Conservation (phyloP, 2,888 invertebrate species). For the Steinernema hermaphroditum region DNA sequence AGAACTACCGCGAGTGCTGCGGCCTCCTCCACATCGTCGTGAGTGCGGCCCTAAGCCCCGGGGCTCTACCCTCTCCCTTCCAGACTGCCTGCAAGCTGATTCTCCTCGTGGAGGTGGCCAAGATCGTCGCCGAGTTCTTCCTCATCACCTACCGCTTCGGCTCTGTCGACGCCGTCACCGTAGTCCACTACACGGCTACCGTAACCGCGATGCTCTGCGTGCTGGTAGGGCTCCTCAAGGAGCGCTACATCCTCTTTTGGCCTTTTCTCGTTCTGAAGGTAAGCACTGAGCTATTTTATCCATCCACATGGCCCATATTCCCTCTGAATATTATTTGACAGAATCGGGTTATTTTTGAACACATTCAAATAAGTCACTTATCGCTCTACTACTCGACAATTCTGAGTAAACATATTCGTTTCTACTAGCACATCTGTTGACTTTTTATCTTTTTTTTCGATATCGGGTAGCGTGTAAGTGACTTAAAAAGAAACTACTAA, state of each 20-base stretch:
- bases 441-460: no score
- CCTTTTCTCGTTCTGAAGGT: constrained; percentile 43
- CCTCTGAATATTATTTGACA: no score
- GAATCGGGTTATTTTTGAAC: no score
- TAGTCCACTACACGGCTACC: constrained; percentile 39
- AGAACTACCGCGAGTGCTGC: constrained; percentile 43
- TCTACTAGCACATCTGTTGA: no score
- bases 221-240: constrained; percentile 34
- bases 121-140: constrained; percentile 36
- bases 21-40: constrained; percentile 42
- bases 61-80: not conserved
- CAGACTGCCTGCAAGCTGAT: constrained; percentile 37
- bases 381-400: no score
- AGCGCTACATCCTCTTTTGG: constrained; percentile 41
- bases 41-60: not conserved
- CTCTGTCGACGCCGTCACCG: constrained; percentile 39
- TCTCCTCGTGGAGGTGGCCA: constrained; percentile 35
- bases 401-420: no score
- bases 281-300: not conserved
- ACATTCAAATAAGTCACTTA: no score
- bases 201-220: constrained; percentile 32
- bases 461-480: no score
- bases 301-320: no score
- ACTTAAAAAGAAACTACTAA: no score
- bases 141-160: constrained; percentile 42